Percentiles rank a stretch among this genome's conserved stretches.
These are phyloP conservation scores for Nephrotoma guestfalica DNA, from an alignment of 2,888 invertebrate species.

Conservation along the genomic window DNA sequence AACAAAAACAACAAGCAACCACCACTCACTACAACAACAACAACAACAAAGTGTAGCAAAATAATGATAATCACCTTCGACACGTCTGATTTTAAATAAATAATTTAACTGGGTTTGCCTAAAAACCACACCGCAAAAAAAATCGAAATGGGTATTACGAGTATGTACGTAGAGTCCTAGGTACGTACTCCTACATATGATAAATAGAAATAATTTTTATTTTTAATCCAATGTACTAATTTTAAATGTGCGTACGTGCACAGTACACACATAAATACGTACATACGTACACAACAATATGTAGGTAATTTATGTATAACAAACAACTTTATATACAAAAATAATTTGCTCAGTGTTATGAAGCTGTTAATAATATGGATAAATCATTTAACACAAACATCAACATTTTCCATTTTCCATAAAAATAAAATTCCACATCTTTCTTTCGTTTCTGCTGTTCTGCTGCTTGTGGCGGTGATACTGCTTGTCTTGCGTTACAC, in stretches of 20 bases:
- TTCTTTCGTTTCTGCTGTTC: background rate
- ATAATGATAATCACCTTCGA: background rate
- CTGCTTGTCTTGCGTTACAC: background rate
- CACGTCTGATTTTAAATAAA: background rate
- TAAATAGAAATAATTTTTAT: background rate
- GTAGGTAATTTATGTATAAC: background rate
- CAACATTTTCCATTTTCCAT: background rate
- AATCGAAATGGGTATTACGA: background rate
- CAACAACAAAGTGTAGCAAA: background rate
- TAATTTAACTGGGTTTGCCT: background rate
- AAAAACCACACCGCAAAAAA: background rate
- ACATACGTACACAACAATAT: background rate
- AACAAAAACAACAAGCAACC: background rate
- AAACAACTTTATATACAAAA: background rate
- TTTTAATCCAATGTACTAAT: background rate
- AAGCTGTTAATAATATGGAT: background rate
- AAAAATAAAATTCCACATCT: background rate
- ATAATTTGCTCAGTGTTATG: background rate
- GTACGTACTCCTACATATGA: background rate
- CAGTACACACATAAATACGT: background rate
- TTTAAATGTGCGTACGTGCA: background rate
- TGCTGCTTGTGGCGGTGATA: background rate
- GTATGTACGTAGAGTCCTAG: background rate
- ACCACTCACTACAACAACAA: background rate
- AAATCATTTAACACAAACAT: background rate